phyloP scores from a whole-genome alignment of 2,888 invertebrate species.

The Rhagium mordax region DNA sequence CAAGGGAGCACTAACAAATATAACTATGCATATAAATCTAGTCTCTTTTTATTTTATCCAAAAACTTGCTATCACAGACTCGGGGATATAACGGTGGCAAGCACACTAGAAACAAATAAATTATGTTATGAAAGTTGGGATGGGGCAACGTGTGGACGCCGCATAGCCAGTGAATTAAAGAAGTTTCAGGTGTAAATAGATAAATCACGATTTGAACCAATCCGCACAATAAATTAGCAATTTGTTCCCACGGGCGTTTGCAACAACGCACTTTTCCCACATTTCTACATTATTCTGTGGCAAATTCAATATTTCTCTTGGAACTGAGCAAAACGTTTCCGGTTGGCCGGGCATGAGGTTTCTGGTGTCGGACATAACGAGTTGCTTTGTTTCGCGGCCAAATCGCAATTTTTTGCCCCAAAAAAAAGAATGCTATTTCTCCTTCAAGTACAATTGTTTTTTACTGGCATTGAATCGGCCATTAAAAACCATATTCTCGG shows the following conservation, averaged over 20 bases:
- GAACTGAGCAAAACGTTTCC: not conserved
- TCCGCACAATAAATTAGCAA: not conserved
- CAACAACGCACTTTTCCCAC: not conserved
- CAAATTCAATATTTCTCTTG: not conserved
- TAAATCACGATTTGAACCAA: conserved; percentile 2
- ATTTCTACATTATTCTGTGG: too few species aligned
- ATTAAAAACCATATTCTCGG: not conserved
- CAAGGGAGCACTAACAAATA: conserved; percentile 46
- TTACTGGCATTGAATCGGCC: not conserved
- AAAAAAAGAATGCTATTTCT: not conserved
- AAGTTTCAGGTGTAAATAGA: conserved; percentile 20
- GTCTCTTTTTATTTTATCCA: conserved; percentile 18
- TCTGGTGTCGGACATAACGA: not conserved
- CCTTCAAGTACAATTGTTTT: not conserved
- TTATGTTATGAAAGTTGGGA: conserved; percentile 25
- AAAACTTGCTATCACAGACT: conserved; percentile 51
- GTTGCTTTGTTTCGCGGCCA: not conserved
- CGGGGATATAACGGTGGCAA: conserved; percentile 38
- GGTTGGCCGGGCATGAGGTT: conserved; percentile 3
- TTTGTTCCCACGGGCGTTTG: not conserved
- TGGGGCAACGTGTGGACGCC: conserved; percentile 25
- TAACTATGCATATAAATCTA: conserved; percentile 39
- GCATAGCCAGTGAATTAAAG: conserved; percentile 40
- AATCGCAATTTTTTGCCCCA: not conserved
- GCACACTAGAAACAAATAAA: conserved; percentile 43